Evolutionary conservation across 2,113 vertebrate genomes (phyloP).

Genomic region (Prochilodus magdalenae): DNA sequence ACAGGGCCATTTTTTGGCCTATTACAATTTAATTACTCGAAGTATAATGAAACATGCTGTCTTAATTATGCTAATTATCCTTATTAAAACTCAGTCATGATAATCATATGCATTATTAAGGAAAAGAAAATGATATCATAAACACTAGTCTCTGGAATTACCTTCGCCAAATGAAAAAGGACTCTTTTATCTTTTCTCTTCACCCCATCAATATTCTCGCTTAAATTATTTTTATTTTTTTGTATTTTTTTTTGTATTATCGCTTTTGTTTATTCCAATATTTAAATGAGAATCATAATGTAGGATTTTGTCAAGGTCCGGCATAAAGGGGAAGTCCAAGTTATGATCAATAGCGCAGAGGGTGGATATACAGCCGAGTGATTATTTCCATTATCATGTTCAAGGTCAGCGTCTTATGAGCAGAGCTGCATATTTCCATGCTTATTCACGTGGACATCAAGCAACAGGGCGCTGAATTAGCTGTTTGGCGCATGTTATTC

Average conservation of each 20-base stretch:
- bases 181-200: constrained; percentile 15
- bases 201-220: background rate
- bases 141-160: constrained; percentile 51
- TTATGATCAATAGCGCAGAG: background rate
- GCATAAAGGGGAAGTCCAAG: background rate
- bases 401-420: background rate
- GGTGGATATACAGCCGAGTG: background rate
- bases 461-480: background rate
- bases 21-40: constrained; percentile 33
- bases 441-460: background rate
- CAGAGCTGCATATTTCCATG: background rate
- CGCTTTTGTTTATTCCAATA: background rate
- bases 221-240: background rate
- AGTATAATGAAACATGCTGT: constrained; percentile 65
- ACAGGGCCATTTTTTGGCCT: background rate
- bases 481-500: background rate
- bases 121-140: constrained; percentile 51
- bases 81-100: constrained; percentile 62
- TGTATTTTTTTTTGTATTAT: background rate
- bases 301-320: background rate
- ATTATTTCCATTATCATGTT: constrained; percentile 11
- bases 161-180: constrained; percentile 1
- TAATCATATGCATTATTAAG: constrained; percentile 68
- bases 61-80: constrained; percentile 67
- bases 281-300: background rate